Evolutionary conservation across 2,797 vertebrate species (phyloP), one percentile per base, ranked within the genome.

Genomic region (Iguana delicatissima): DNA sequence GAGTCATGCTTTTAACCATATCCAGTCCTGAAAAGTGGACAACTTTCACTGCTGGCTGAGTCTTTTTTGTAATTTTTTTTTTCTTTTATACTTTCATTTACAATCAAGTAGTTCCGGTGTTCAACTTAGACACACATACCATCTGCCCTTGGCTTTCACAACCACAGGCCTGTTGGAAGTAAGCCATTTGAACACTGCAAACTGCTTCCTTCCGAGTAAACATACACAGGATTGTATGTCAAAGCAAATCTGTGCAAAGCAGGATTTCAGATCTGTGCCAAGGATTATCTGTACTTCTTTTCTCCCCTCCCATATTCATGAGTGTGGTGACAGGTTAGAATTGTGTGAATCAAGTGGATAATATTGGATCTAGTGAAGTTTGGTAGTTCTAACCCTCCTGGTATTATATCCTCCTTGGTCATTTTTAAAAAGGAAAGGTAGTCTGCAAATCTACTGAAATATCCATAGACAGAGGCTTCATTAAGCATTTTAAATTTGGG

Each of bases 41-140:
- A 0, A 35, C 0, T 0, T 89, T 0, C 93, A 92, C 94, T 94
- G 92, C 72, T 52, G 91, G 88, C 94, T 64, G 82, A 32, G 42
- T 0, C 26, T 16, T 80, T 73, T 74, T 74, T 13, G 18, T 18
- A 38, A 6, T n/a, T 20, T 20, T n/a, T 20, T n/a, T 83, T 35
- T 62, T 83, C n/a, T 38, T 38, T 62, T 62, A 22, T 32, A 9
- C 55, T 82, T 82, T 59, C 57, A 55, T 82, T 20, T 22, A 81
- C 52, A 57, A 16, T 57, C 52, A n/a, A 20, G 42, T 46, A 46
- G 42, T 46, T 46, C 42, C 42, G 4, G 42, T 46, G 4, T 46
- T 46, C 42, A 46, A 4, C 42, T 4, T 46, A 46, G 42, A 46
- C 42, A 46, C n/a, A 42, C 38, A 22, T 42, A 24, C 76, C 10